Percentiles rank a stretch among this genome's conserved stretches.
Evolutionary conservation across 2,113 vertebrate genomes (phyloP).

Genomic region (Vidua chalybeata): DNA sequence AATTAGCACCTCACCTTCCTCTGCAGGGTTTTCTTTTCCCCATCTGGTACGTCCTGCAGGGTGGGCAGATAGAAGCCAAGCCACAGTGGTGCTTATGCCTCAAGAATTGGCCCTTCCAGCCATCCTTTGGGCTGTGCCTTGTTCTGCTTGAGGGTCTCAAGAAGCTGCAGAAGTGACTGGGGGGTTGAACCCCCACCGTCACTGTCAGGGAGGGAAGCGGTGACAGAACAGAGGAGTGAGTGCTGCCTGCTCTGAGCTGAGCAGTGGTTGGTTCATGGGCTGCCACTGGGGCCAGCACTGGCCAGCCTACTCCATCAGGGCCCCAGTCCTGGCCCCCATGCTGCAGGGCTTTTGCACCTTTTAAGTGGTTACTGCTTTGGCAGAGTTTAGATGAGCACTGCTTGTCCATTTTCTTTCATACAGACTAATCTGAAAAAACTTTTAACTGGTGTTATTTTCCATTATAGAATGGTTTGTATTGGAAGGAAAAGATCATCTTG

Average conservation of each 20-base stretch:
- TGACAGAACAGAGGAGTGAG: neutral
- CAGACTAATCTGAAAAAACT: neutral
- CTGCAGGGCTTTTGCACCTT: neutral
- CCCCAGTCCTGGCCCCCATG: neutral
- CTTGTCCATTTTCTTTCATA: neutral
- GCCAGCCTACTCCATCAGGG: neutral
- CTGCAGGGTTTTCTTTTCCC: neutral
- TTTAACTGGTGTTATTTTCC: neutral
- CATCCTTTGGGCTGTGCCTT: neutral
- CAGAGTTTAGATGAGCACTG: neutral
- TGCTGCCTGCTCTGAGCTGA: accelerated
- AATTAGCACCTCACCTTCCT: neutral
- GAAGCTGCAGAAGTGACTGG: neutral
- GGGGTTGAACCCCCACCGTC: accelerated
- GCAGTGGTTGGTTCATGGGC: neutral
- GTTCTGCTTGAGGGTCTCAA: neutral
- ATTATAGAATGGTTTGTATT: neutral
- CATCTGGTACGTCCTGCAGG: neutral
- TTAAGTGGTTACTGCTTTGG: neutral
- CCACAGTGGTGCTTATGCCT: neutral
- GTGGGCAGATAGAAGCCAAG: neutral
- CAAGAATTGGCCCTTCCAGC: neutral
- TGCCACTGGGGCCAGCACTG: accelerated
- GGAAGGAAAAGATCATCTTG: neutral
- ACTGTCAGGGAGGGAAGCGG: neutral